Conservation (phyloP, 2,888 invertebrate genomes). For the Amphipyra berbera region DNA sequence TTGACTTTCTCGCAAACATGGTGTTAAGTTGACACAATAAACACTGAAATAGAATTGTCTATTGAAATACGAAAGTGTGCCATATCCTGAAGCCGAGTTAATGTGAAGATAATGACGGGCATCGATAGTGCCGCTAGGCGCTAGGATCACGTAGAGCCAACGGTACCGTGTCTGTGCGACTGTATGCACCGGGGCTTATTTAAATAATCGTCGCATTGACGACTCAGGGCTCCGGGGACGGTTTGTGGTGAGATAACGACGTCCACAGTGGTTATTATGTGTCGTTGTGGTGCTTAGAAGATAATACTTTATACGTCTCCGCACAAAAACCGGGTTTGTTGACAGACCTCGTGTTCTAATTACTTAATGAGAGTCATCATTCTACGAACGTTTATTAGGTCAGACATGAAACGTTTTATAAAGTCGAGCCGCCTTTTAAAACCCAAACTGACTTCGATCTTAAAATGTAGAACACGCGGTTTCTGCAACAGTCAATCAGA, state of each 20-base stretch:
- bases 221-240: slow-evolving; percentile 64
- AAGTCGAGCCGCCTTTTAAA: slow-evolving; percentile 1
- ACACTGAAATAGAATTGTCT: slow-evolving; percentile 60
- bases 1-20: slow-evolving; percentile 48
- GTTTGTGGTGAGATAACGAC: slow-evolving; percentile 68
- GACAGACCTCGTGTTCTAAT: slow-evolving; percentile 45
- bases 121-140: slow-evolving; percentile 73
- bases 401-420: slow-evolving; percentile 18
- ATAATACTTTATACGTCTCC: slow-evolving; percentile 39
- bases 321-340: slow-evolving; percentile 43
- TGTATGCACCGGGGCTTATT: slow-evolving; percentile 76
- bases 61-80: slow-evolving; percentile 75
- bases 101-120: slow-evolving; percentile 78
- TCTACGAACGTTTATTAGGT: slow-evolving; percentile 37
- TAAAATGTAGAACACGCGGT: slow-evolving; percentile 16
- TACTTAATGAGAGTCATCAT: slow-evolving; percentile 38
- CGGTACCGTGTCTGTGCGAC: slow-evolving; percentile 73
- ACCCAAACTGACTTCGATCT: slow-evolving; percentile 2
- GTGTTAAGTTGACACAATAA: slow-evolving; percentile 57
- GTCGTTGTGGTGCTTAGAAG: slow-evolving; percentile 50
- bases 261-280: slow-evolving; percentile 56
- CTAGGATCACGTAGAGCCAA: slow-evolving; percentile 84
- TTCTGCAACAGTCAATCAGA: slow-evolving; percentile 27
- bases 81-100: slow-evolving; percentile 80
- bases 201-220: slow-evolving; percentile 80